Evolutionary conservation across 2,113 vertebrate species (phyloP).

Genomic region (Echinops telfairi): DNA sequence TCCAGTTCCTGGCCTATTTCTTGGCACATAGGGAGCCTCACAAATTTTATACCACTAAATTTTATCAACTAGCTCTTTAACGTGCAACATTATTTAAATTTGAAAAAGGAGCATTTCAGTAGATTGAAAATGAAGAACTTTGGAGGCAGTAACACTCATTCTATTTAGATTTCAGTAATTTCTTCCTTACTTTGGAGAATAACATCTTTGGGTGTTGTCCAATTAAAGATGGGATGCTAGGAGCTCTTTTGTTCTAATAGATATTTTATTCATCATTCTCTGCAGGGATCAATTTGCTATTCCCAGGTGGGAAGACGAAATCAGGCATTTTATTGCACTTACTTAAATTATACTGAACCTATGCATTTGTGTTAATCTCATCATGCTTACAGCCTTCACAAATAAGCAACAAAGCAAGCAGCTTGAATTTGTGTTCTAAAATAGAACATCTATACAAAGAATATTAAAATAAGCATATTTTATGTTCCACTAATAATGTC

Average conservation of each 20-base stretch:
- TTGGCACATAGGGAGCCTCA: constrained; percentile 12
- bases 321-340: constrained; percentile 49
- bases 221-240: constrained; percentile 44
- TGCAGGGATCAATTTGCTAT: constrained; percentile 53
- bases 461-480: constrained; percentile 21
- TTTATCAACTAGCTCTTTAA: constrained; percentile 38
- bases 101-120: constrained; percentile 24
- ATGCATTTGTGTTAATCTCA: constrained; percentile 58
- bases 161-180: constrained; percentile 41
- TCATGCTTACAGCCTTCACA: constrained; percentile 52
- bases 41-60: constrained; percentile 36
- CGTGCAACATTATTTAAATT: constrained; percentile 10
- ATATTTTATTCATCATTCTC: constrained; percentile 43
- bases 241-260: constrained; percentile 34
- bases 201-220: background rate
- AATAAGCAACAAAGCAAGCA: constrained; percentile 47
- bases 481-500: too few relatives aligned
- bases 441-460: constrained; percentile 47
- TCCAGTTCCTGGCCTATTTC: background rate
- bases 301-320: constrained; percentile 47
- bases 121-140: constrained; percentile 12
- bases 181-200: constrained; percentile 37
- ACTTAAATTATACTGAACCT: constrained; percentile 70
- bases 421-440: constrained; percentile 54
- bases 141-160: constrained; percentile 27